Evolutionary conservation across 1,140 invertebrate species (phyloP).

Genomic region (Drusus annulatus): DNA sequence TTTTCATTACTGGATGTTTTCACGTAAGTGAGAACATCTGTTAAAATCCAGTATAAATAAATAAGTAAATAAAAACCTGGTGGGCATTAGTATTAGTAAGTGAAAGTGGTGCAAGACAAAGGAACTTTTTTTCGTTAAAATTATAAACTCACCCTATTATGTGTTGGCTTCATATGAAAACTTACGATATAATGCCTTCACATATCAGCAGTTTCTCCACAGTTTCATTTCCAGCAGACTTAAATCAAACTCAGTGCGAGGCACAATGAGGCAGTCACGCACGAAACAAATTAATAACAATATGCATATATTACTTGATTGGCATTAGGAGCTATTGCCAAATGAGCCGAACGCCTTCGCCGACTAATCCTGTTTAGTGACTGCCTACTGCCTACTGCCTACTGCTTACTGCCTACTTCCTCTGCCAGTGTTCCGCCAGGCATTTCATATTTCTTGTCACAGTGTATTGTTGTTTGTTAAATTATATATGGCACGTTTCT

Average conservation of each 20-base stretch:
- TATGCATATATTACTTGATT: conserved; percentile 58
- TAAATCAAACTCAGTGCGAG: background rate
- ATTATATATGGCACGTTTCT: conserved; percentile 44
- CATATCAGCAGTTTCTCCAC: background rate
- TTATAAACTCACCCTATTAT: too few species aligned
- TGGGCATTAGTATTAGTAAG: too few species aligned
- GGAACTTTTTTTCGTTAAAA: too few species aligned
- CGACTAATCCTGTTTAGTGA: background rate
- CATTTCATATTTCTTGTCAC: conserved; percentile 56
- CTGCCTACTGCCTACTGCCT: background rate
- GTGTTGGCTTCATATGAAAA: too few species aligned
- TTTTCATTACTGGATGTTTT: too few species aligned
- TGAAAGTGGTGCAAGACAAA: too few species aligned
- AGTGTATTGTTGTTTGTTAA: conserved; percentile 50
- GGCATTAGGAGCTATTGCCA: conserved; percentile 39
- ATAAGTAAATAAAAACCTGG: too few species aligned
- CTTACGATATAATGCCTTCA: background rate
- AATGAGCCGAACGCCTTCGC: conserved; percentile 46
- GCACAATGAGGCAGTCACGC: conserved; percentile 1
- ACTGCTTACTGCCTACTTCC: conserved; percentile 28
- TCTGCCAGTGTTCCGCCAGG: conserved; percentile 2
- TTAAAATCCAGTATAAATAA: too few species aligned
- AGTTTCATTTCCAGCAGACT: background rate
- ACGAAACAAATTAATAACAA: conserved; percentile 55
- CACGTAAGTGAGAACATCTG: too few species aligned